Evolutionary conservation across 2,797 vertebrate species (phyloP).

Genomic region (Zenarchopterus dispar): DNA sequence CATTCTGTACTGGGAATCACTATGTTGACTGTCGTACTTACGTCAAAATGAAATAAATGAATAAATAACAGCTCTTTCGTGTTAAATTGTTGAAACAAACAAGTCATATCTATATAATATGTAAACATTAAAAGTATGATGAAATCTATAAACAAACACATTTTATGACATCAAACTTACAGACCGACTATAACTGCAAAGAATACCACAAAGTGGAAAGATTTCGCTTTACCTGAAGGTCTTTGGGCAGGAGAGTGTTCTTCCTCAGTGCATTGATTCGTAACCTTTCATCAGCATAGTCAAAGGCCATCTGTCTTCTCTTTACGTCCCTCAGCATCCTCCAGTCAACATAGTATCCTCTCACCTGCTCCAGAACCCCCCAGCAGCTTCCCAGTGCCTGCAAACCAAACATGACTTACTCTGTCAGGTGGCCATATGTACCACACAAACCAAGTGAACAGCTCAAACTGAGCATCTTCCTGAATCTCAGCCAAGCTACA

Average conservation of each 20-base stretch:
- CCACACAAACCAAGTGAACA: neutral
- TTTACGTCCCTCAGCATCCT: slow-evolving; percentile 95
- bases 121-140: too few relatives aligned
- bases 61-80: too few relatives aligned
- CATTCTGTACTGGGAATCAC: too few relatives aligned
- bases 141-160: too few relatives aligned
- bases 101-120: neutral
- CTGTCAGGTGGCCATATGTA: neutral
- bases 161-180: too few relatives aligned
- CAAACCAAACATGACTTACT: slow-evolving; percentile 17
- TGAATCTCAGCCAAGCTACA: neutral
- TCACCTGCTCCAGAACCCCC: slow-evolving; percentile 76
- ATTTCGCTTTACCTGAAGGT: slow-evolving; percentile 85
- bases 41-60: too few relatives aligned
- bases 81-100: too few relatives aligned
- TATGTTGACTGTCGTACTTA: too few relatives aligned
- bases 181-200: too few relatives aligned
- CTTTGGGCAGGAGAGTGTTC: slow-evolving; percentile 92
- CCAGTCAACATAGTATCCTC: slow-evolving; percentile 93
- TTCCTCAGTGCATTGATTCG: slow-evolving; percentile 94
- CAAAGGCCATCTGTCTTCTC: slow-evolving; percentile 89
- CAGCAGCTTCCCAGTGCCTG: slow-evolving; percentile 77
- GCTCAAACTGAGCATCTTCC: too few relatives aligned
- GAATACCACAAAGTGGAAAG: neutral
- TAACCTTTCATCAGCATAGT: slow-evolving; percentile 90